Percentiles rank a stretch among this genome's conserved stretches.
Evolutionary conservation across 2,888 invertebrate species (phyloP).

Genomic region (Digitonthophagus gazella): DNA sequence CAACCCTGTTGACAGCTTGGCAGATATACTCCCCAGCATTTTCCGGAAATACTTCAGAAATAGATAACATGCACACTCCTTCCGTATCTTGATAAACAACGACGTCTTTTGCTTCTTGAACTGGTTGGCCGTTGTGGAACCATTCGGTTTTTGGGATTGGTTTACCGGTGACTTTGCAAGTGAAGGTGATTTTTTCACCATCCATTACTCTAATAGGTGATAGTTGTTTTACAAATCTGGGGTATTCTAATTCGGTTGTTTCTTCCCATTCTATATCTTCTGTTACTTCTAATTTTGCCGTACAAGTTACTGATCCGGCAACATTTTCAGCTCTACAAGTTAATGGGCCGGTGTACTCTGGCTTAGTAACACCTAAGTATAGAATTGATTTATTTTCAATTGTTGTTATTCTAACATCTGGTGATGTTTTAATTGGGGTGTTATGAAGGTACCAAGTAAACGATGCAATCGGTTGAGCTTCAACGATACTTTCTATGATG

Average conservation of each 20-base stretch:
- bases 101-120: slow-evolving; percentile 76
- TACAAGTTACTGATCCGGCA: slow-evolving; percentile 84
- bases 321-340: slow-evolving; percentile 89
- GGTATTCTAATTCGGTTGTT: slow-evolving; percentile 64
- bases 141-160: slow-evolving; percentile 80
- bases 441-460: slow-evolving; percentile 86
- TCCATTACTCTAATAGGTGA: slow-evolving; percentile 80
- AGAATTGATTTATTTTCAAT: slow-evolving; percentile 77
- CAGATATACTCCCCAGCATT: slow-evolving; percentile 86
- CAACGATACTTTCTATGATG: slow-evolving; percentile 74
- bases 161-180: slow-evolving; percentile 71
- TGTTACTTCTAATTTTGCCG: slow-evolving; percentile 67
- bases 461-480: slow-evolving; percentile 74
- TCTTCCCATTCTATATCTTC: slow-evolving; percentile 60
- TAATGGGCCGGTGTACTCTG: slow-evolving; percentile 71
- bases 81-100: slow-evolving; percentile 71
- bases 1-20: slow-evolving; percentile 77
- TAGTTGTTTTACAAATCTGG: slow-evolving; percentile 73
- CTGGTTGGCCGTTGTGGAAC: slow-evolving; percentile 70
- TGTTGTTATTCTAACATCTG: slow-evolving; percentile 70
- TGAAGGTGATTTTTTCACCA: slow-evolving; percentile 77
- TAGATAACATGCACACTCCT: slow-evolving; percentile 76
- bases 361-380: slow-evolving; percentile 68
- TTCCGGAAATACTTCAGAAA: slow-evolving; percentile 87
- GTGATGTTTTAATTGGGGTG: slow-evolving; percentile 67